Evolutionary conservation across 2,888 invertebrate genomes (phyloP).

Genomic region (Monopis laevigella): DNA sequence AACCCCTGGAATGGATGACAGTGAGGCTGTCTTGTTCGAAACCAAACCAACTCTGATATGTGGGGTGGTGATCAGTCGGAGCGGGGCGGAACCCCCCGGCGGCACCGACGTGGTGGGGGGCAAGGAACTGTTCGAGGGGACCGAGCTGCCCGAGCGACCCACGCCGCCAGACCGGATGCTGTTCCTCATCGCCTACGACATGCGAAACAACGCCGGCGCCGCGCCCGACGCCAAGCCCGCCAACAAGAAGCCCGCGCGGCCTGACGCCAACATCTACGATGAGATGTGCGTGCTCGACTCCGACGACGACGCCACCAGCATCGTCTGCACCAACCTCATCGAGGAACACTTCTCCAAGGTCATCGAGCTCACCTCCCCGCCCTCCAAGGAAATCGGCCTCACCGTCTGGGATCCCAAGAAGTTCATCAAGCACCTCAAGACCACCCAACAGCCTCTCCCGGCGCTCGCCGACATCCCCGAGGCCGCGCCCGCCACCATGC

Average conservation of each 20-base stretch:
- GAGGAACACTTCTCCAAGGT: slow-evolving; percentile 64
- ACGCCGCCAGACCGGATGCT: slow-evolving; percentile 50
- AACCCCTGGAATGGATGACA: too few species aligned
- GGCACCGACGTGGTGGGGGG: slow-evolving; percentile 73
- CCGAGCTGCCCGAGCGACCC: slow-evolving; percentile 42
- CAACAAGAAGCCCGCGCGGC: slow-evolving; percentile 53
- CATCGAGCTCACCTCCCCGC: slow-evolving; percentile 57
- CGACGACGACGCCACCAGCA: slow-evolving; percentile 66
- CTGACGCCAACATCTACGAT: slow-evolving; percentile 50
- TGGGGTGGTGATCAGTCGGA: slow-evolving; percentile 42
- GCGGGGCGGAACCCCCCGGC: slow-evolving; percentile 50
- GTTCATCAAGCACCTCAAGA: slow-evolving; percentile 46
- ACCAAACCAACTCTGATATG: slow-evolving; percentile 52
- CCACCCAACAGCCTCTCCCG: slow-evolving; percentile 36
- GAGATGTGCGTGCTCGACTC: slow-evolving; percentile 66
- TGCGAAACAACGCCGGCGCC: slow-evolving; percentile 66
- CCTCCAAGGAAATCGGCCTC: slow-evolving; percentile 54
- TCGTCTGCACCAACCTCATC: slow-evolving; percentile 51
- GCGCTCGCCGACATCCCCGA: slow-evolving; percentile 45
- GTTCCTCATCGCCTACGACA: slow-evolving; percentile 75
- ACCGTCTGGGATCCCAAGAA: slow-evolving; percentile 50
- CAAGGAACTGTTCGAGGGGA: slow-evolving; percentile 80
- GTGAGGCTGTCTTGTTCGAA: slow-evolving; percentile 22
- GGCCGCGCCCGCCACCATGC: slow-evolving; percentile 41
- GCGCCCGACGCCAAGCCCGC: slow-evolving; percentile 60